phyloP scores from a whole-genome alignment of 2,888 invertebrate species.

The Apocheima hispidaria region DNA sequence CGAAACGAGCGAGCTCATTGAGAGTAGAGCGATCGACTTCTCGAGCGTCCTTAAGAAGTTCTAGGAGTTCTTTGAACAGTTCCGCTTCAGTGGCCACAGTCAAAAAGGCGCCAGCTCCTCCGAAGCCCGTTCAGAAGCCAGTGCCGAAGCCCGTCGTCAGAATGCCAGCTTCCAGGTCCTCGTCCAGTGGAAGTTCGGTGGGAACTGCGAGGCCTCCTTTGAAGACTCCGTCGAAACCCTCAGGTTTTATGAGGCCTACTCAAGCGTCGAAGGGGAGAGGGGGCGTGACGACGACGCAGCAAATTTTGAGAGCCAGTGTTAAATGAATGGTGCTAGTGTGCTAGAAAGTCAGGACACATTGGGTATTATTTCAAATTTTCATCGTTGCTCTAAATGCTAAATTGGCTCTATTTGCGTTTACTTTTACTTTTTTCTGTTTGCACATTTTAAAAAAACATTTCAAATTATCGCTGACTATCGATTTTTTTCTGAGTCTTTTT shows the following conservation, averaged over 20 bases:
- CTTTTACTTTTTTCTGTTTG: background rate
- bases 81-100: slow-evolving; percentile 93
- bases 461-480: background rate
- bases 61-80: slow-evolving; percentile 93
- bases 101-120: slow-evolving; percentile 87
- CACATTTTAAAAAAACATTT: background rate
- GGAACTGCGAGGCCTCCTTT: slow-evolving; percentile 79
- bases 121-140: slow-evolving; percentile 77
- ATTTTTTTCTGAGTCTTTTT: too few relatives aligned
- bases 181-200: slow-evolving; percentile 81
- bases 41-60: slow-evolving; percentile 92
- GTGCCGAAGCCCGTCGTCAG: slow-evolving; percentile 74
- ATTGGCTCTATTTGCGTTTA: background rate
- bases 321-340: slow-evolving; percentile 55
- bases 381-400: background rate
- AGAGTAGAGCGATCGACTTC: slow-evolving; percentile 92
- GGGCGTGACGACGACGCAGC: slow-evolving; percentile 63
- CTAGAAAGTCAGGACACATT: background rate
- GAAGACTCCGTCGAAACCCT: slow-evolving; percentile 70
- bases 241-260: slow-evolving; percentile 95
- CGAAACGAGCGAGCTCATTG: slow-evolving; percentile 75
- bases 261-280: slow-evolving; percentile 92
- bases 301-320: slow-evolving; percentile 65
- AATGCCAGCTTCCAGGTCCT: slow-evolving; percentile 80
- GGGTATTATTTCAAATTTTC: background rate